phyloP scores from a whole-genome alignment of 2,888 invertebrate species.

The Orthosia gothica region DNA sequence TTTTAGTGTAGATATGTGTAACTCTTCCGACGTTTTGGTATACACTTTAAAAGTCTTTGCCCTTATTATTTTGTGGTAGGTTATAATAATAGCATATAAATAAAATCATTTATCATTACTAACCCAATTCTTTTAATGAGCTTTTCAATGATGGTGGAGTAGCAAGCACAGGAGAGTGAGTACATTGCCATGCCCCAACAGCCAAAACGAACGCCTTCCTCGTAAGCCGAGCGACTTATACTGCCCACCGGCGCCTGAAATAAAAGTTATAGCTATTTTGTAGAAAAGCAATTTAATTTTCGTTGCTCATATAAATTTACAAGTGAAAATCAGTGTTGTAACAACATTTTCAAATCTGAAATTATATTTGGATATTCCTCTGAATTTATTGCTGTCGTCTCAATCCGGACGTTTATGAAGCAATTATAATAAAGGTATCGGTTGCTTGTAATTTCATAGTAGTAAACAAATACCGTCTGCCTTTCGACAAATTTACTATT shows the following conservation, averaged over 20 bases:
- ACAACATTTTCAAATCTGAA: neutral
- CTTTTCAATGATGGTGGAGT: slow-evolving; percentile 97
- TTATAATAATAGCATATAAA: neutral
- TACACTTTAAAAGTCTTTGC: too few species aligned
- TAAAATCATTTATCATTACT: slow-evolving; percentile 60
- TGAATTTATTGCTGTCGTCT: neutral
- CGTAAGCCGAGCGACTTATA: slow-evolving; percentile 93
- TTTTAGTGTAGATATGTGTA: too few species aligned
- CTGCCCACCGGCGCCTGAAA: slow-evolving; percentile 94
- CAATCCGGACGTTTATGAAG: neutral
- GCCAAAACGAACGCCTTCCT: slow-evolving; percentile 98
- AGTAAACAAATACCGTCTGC: neutral
- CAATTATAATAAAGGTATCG: neutral
- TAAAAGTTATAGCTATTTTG: slow-evolving; percentile 65
- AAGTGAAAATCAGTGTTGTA: neutral
- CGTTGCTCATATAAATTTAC: neutral
- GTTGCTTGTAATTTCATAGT: neutral
- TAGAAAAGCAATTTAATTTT: neutral
- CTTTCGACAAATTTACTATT: neutral
- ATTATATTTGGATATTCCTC: neutral
- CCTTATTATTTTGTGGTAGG: too few species aligned
- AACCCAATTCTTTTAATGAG: slow-evolving; percentile 95
- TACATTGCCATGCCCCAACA: slow-evolving; percentile 99
- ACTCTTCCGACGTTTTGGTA: too few species aligned
- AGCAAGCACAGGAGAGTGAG: slow-evolving; percentile 98